phyloP scores from a whole-genome alignment of 1,140 invertebrate species.

The Ceratina japonica region DNA sequence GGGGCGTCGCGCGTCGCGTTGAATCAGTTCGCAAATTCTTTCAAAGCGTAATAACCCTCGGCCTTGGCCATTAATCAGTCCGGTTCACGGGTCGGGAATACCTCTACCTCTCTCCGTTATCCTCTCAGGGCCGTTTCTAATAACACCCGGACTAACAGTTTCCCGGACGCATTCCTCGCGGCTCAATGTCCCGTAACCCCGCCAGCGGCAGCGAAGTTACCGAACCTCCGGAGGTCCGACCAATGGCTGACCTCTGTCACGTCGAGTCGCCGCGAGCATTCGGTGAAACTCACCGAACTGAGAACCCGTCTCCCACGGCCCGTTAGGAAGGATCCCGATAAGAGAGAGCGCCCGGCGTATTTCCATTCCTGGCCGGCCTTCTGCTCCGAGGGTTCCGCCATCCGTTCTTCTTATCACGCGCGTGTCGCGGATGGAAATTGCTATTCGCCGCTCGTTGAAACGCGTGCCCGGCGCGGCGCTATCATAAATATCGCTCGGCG shows the following conservation, averaged over 20 bases:
- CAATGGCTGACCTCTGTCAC: constrained; percentile 28
- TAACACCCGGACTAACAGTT: constrained; percentile 6
- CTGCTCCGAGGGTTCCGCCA: neutral
- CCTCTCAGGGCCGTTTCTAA: neutral
- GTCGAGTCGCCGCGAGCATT: neutral
- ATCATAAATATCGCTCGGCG: constrained; percentile 22
- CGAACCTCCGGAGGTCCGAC: neutral
- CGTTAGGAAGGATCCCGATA: too few species aligned
- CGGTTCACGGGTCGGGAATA: neutral
- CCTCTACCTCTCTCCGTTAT: neutral
- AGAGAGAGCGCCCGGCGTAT: constrained; percentile 8
- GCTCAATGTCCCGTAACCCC: constrained; percentile 2
- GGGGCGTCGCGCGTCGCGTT: neutral
- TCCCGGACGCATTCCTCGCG: neutral
- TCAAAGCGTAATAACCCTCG: neutral
- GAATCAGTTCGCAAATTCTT: neutral
- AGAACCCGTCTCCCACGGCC: constrained; percentile 25
- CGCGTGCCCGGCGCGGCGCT: neutral
- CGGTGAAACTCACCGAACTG: constrained; percentile 19
- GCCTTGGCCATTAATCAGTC: neutral
- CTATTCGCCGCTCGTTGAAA: constrained; percentile 15
- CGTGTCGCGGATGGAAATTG: constrained; percentile 5
- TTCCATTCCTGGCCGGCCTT: neutral
- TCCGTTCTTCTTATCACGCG: constrained; percentile 35
- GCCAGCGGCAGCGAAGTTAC: constrained; percentile 24